Percentiles rank a stretch among this genome's conserved stretches.
These are phyloP conservation scores for Magallana nippona DNA, from an alignment of 2,888 invertebrate species.

Conservation along the genomic window DNA sequence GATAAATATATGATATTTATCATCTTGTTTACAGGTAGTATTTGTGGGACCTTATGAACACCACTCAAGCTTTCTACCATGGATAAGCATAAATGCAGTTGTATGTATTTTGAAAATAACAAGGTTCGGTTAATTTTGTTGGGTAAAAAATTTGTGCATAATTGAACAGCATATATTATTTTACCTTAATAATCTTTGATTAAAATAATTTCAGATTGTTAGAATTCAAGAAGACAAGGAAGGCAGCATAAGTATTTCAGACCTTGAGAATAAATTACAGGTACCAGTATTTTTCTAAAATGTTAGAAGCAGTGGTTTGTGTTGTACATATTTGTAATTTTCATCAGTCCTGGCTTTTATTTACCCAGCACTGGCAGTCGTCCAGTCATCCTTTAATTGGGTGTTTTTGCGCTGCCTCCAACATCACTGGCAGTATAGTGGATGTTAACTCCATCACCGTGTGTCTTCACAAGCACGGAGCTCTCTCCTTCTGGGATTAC, in stretches of 20 bases:
- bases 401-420: slow-evolving; percentile 92
- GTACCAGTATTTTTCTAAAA: slow-evolving; percentile 73
- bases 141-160: too few relatives aligned
- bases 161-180: too few relatives aligned
- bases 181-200: background rate
- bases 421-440: slow-evolving; percentile 92
- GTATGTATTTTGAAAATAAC: slow-evolving; percentile 80
- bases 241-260: slow-evolving; percentile 89
- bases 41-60: slow-evolving; percentile 91
- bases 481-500: slow-evolving; percentile 94
- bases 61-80: slow-evolving; percentile 88
- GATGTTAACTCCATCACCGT: slow-evolving; percentile 91
- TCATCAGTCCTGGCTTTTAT: background rate
- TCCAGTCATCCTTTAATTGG: slow-evolving; percentile 87
- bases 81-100: slow-evolving; percentile 89
- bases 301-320: background rate
- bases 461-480: slow-evolving; percentile 90
- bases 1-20: too few relatives aligned
- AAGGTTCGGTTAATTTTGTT: too few relatives aligned
- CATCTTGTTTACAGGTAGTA: slow-evolving; percentile 82
- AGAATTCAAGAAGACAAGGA: slow-evolving; percentile 89
- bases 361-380: slow-evolving; percentile 61
- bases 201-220: slow-evolving; percentile 84
- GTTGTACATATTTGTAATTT: background rate
- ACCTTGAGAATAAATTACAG: slow-evolving; percentile 87